Conservation (phyloP, 1,140 invertebrate genomes). For the Musca vetustissima region DNA sequence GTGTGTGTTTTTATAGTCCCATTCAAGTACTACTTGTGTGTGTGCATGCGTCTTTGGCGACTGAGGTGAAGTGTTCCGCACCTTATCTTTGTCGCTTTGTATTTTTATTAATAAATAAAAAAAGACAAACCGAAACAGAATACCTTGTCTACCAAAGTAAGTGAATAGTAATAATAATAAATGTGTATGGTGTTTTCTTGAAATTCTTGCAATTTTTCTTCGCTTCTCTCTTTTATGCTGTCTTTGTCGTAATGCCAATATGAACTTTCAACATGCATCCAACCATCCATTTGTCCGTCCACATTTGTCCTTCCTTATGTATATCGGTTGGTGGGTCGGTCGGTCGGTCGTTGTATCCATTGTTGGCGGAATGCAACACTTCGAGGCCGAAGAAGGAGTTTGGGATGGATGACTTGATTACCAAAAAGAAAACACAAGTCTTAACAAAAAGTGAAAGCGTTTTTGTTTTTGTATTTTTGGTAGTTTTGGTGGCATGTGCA, state of each 20-base stretch:
- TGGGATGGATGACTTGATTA: no score
- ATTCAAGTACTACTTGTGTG: no score
- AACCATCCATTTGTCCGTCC: no score
- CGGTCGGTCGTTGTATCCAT: neutral
- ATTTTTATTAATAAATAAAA: neutral
- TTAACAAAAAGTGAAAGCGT: constrained; percentile 21
- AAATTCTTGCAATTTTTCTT: neutral
- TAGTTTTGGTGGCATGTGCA: constrained; percentile 16
- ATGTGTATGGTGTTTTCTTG: neutral
- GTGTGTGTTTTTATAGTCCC: no score
- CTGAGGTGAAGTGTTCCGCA: neutral
- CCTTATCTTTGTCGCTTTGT: constrained; percentile 21
- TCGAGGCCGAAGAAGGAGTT: neutral
- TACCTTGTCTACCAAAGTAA: neutral
- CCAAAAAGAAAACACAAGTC: no score
- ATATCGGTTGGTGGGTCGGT: neutral
- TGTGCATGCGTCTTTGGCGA: neutral
- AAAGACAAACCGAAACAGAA: no score
- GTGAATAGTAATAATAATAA: neutral
- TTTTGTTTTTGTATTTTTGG: neutral
- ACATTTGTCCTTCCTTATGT: neutral
- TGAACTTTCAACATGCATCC: constrained; percentile 14
- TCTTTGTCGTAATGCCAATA: no score
- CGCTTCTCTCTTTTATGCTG: neutral
- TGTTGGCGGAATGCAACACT: neutral